phyloP scores from a whole-genome alignment of 2,113 vertebrate species.

The Patagioenas fasciata region DNA sequence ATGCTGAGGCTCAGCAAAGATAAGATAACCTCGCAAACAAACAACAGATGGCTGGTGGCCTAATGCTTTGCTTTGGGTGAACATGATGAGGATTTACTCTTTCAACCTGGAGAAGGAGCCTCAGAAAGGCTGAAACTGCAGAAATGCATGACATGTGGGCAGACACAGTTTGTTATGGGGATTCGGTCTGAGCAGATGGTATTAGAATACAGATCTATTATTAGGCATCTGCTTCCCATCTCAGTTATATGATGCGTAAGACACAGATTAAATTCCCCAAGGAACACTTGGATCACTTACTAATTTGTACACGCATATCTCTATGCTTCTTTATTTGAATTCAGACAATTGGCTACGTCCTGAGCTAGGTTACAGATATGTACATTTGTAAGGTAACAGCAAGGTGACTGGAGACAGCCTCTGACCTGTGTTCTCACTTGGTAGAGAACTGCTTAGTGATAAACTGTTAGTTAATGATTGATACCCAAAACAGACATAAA shows the following conservation, averaged over 20 bases:
- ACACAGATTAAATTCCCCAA: slow-evolving; percentile 29
- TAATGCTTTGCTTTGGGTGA: slow-evolving; percentile 54
- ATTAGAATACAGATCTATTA: slow-evolving; percentile 60
- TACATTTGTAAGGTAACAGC: not conserved
- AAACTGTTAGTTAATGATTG: not conserved
- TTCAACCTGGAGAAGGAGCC: slow-evolving; percentile 47
- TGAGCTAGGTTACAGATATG: not conserved
- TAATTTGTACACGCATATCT: not conserved
- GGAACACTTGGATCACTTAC: not conserved
- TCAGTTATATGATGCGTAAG: not conserved
- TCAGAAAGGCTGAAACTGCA: slow-evolving; percentile 49
- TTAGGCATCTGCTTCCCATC: slow-evolving; percentile 59
- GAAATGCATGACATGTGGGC: not conserved
- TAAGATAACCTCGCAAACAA: slow-evolving; percentile 56
- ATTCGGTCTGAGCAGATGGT: slow-evolving; percentile 50
- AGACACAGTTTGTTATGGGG: not conserved
- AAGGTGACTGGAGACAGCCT: not conserved
- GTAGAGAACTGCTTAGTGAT: not conserved
- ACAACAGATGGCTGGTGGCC: slow-evolving; percentile 54
- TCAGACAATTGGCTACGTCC: not conserved
- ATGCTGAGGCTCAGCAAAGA: slow-evolving; percentile 42
- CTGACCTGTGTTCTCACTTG: not conserved
- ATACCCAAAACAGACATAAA: not conserved
- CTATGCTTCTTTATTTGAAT: not conserved
- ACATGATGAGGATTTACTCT: slow-evolving; percentile 49